Base-by-base conservation (phyloP, 2,797 vertebrate species). In the Muraenolepis orangiensis region DNA sequence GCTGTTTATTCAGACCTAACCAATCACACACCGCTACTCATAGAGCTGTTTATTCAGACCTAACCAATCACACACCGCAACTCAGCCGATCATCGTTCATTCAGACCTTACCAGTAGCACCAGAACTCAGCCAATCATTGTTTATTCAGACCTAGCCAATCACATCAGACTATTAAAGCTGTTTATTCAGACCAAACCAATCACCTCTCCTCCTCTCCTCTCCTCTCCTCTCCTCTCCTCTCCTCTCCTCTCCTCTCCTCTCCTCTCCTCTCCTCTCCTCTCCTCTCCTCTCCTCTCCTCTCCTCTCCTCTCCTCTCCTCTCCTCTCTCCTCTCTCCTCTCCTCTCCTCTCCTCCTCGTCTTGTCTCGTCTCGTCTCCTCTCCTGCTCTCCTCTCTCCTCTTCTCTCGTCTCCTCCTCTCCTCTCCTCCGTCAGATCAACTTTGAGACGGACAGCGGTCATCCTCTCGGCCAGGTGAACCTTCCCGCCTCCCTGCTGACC, bases 401-500 rank as follows among this genome's bases (percentile, higher is more conserved):
- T 28, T 14, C 26, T n/a, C 61, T 3, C 12, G 11, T 18, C 16
- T 18, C 16, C 18, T 18, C 10, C 5, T 10, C n/a, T n/a, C 13
- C 26, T 23, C 26, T 23, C 26, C n/a, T 32, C 31, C 30, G 1
- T 31, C 67, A 69, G 29, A 34, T 69, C 30, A 32, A 30, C 64
- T 66, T 69, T 69, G 67, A 31, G 67, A 7, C 31, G 6, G 89
- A 88, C 75, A 86, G 87, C 23, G 70, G 67, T 1, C 92, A 94
- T 79, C 80, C 94, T 13, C 71, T 97, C 0, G 97, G 95, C 46
- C 95, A 94, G 73, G 92, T 99, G 42, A 90, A 88, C 75, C 93
- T 99, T 4, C 97, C 98, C 11, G 74, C 92, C 40, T 95, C 94
- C 14, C 88, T 99, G 88, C 89, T 98, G 78, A 90, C 90, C 69